phyloP scores from a whole-genome alignment of 2,888 invertebrate genomes.

The Elmis aenea region DNA sequence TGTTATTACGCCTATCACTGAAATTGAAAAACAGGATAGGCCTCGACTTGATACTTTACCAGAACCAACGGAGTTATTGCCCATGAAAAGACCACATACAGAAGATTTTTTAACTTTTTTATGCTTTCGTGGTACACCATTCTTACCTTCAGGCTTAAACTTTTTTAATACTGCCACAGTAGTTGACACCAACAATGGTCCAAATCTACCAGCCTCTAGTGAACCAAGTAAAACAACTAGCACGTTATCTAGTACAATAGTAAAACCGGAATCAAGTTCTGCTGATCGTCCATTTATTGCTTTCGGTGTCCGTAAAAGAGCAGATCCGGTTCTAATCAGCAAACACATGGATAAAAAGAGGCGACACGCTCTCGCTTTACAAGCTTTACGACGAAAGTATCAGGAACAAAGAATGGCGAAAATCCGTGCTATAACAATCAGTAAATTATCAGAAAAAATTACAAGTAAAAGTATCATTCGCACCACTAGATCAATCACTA shows the following conservation, averaged over 20 bases:
- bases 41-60: slow-evolving; percentile 44
- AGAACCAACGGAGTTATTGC: slow-evolving; percentile 55
- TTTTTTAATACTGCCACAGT: slow-evolving; percentile 56
- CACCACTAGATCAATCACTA: slow-evolving; percentile 48
- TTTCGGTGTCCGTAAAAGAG: slow-evolving; percentile 55
- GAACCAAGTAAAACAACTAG: slow-evolving; percentile 40
- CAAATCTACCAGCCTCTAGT: slow-evolving; percentile 30
- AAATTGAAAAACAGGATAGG: slow-evolving; percentile 52
- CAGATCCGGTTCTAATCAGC: slow-evolving; percentile 48
- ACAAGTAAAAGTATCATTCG: slow-evolving; percentile 46
- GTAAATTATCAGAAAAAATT: slow-evolving; percentile 44
- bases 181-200: too few species aligned
- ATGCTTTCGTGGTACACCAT: slow-evolving; percentile 72
- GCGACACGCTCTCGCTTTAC: slow-evolving; percentile 48
- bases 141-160: slow-evolving; percentile 67
- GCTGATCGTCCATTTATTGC: slow-evolving; percentile 48
- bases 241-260: slow-evolving; percentile 34
- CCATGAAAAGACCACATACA: slow-evolving; percentile 69
- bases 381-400: slow-evolving; percentile 55
- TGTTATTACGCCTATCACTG: slow-evolving; percentile 56
- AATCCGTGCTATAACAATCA: slow-evolving; percentile 46
- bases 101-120: slow-evolving; percentile 83
- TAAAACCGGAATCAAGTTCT: slow-evolving; percentile 33
- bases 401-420: slow-evolving; percentile 59
- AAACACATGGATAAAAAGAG: slow-evolving; percentile 46